phyloP scores from a whole-genome alignment of 2,797 vertebrate genomes.

The Aphelocoma californica region DNA sequence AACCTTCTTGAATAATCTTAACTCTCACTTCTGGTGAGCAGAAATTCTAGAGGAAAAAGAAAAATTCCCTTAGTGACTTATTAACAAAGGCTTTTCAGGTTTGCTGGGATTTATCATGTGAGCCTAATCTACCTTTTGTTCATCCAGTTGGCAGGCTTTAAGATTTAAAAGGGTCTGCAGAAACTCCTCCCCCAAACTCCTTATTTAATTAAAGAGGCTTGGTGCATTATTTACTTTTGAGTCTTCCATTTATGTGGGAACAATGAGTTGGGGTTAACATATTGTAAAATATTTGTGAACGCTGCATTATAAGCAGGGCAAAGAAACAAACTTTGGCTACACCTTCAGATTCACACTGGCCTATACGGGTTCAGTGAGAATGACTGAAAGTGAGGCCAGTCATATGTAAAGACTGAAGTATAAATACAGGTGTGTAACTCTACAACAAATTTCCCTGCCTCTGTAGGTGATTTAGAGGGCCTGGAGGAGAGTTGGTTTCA shows the following conservation, averaged over 20 bases:
- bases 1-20: constrained; percentile 28
- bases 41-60: not conserved
- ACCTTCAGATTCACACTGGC: not conserved
- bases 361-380: not conserved
- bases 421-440: constrained; percentile 1
- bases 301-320: not conserved
- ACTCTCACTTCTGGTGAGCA: constrained; percentile 23
- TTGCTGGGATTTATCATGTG: constrained; percentile 65
- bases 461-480: not conserved
- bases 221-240: constrained; percentile 55
- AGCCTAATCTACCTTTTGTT: constrained; percentile 71
- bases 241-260: constrained; percentile 30
- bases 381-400: not conserved
- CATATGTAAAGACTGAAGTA: not conserved
- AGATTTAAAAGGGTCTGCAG: constrained; percentile 53
- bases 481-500: not conserved
- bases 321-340: not conserved
- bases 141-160: constrained; percentile 58
- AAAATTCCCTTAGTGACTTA: constrained; percentile 55
- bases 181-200: constrained; percentile 31
- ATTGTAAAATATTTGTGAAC: constrained; percentile 20
- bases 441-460: not conserved
- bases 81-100: constrained; percentile 66
- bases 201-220: constrained; percentile 62
- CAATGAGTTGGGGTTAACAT: not conserved